Conservation (phyloP, 2,888 invertebrate species). For the Platycnemis pennipes region DNA sequence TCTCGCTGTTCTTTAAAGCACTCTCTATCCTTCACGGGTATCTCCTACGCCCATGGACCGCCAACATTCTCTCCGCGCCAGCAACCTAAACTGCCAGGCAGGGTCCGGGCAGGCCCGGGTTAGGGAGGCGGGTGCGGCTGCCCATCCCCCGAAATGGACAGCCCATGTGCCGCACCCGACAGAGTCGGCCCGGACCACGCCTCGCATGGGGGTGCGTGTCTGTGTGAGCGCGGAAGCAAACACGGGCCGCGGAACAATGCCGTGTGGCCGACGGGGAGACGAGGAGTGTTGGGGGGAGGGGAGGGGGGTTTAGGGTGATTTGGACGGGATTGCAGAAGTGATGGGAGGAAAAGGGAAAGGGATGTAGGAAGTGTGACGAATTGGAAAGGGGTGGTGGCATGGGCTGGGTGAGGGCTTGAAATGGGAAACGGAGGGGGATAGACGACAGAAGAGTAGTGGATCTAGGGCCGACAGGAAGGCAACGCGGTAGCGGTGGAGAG, state of each 20-base stretch:
- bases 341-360: background rate
- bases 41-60: too few species aligned
- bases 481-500: background rate
- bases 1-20: too few species aligned
- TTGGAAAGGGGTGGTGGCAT: background rate
- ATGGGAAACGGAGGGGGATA: background rate
- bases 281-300: background rate
- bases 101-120: background rate
- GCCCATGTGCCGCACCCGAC: slow-evolving; percentile 60
- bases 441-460: background rate
- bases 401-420: background rate
- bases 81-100: background rate
- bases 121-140: background rate
- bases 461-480: background rate
- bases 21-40: too few species aligned
- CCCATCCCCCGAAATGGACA: background rate
- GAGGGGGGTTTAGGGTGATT: background rate
- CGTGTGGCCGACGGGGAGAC: background rate
- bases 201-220: slow-evolving; percentile 26
- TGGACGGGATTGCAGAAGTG: background rate
- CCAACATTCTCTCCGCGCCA: background rate
- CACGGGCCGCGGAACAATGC: slow-evolving; percentile 39
- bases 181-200: slow-evolving; percentile 34
- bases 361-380: background rate
- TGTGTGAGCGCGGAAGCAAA: slow-evolving; percentile 30